phyloP scores from a whole-genome alignment of 2,113 vertebrate genomes.

The Pelobates fuscus region DNA sequence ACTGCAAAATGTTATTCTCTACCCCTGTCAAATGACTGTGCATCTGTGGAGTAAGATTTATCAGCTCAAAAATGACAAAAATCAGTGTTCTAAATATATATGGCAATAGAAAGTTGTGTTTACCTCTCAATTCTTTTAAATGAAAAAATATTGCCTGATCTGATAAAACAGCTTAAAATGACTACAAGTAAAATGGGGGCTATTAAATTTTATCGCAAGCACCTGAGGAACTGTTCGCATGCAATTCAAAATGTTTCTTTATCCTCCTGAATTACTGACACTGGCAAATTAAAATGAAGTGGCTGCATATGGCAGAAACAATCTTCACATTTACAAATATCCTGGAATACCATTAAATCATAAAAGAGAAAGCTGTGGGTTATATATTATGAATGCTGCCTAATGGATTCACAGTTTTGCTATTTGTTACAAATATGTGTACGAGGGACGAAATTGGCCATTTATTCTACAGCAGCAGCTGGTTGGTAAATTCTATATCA shows the following conservation, averaged over 20 bases:
- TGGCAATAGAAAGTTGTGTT: slow-evolving; percentile 68
- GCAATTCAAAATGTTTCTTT: slow-evolving; percentile 73
- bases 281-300: slow-evolving; percentile 87
- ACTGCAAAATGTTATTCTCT: slow-evolving; percentile 71
- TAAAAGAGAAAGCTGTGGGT: slow-evolving; percentile 75
- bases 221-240: slow-evolving; percentile 79
- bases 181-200: slow-evolving; percentile 80
- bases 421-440: slow-evolving; percentile 80
- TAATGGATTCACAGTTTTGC: slow-evolving; percentile 74
- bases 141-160: slow-evolving; percentile 85
- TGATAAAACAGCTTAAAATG: slow-evolving; percentile 83
- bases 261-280: slow-evolving; percentile 82
- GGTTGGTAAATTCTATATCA: slow-evolving; percentile 66
- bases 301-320: slow-evolving; percentile 82
- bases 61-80: slow-evolving; percentile 78
- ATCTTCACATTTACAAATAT: slow-evolving; percentile 82
- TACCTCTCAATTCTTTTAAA: slow-evolving; percentile 78
- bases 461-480: slow-evolving; percentile 79
- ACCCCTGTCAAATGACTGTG: slow-evolving; percentile 71
- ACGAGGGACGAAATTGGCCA: slow-evolving; percentile 77
- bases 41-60: slow-evolving; percentile 80
- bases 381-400: slow-evolving; percentile 79
- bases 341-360: slow-evolving; percentile 83
- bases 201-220: slow-evolving; percentile 80
- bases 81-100: slow-evolving; percentile 75